Percentiles rank a stretch among this genome's conserved stretches.
Evolutionary conservation across 2,888 invertebrate genomes (phyloP).

Genomic region (Athetis lepigone): DNA sequence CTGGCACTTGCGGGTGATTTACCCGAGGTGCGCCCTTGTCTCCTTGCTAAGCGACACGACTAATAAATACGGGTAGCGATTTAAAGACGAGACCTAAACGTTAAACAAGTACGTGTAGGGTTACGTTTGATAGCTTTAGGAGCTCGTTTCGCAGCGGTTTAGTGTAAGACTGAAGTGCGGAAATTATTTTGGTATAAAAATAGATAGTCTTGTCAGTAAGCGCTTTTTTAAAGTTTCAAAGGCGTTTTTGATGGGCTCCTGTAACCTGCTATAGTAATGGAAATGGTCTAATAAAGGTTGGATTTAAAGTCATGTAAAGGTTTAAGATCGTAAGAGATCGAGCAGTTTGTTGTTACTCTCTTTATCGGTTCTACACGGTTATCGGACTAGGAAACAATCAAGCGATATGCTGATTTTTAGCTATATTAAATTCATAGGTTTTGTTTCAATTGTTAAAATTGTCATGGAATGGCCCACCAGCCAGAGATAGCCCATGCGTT

Average conservation of each 20-base stretch:
- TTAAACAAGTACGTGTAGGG: slow-evolving; percentile 66
- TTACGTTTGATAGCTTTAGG: slow-evolving; percentile 67
- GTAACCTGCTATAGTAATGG: not conserved
- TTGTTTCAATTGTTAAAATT: no score
- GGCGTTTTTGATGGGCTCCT: not conserved
- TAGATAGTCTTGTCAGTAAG: not conserved
- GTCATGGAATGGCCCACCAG: no score
- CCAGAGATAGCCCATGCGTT: no score
- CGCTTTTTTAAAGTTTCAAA: not conserved
- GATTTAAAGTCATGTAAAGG: not conserved
- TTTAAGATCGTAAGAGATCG: not conserved
- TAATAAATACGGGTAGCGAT: slow-evolving; percentile 69
- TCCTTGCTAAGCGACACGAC: slow-evolving; percentile 58
- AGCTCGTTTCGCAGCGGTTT: slow-evolving; percentile 37
- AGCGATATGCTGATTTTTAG: no score
- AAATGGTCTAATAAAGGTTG: not conserved
- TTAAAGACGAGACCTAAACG: slow-evolving; percentile 71
- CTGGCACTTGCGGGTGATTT: slow-evolving; percentile 67
- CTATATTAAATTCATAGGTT: no score
- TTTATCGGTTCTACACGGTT: no score
- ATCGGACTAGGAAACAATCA: no score
- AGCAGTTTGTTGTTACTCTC: no score
- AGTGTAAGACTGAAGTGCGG: slow-evolving; percentile 44
- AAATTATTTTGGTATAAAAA: slow-evolving; percentile 46
- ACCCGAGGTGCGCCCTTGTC: slow-evolving; percentile 67